A percentile compares a stretch with the other conserved stretches of the same genome.
Evolutionary conservation across 2,113 vertebrate species (phyloP).

Genomic region (Phainopepla nitens): DNA sequence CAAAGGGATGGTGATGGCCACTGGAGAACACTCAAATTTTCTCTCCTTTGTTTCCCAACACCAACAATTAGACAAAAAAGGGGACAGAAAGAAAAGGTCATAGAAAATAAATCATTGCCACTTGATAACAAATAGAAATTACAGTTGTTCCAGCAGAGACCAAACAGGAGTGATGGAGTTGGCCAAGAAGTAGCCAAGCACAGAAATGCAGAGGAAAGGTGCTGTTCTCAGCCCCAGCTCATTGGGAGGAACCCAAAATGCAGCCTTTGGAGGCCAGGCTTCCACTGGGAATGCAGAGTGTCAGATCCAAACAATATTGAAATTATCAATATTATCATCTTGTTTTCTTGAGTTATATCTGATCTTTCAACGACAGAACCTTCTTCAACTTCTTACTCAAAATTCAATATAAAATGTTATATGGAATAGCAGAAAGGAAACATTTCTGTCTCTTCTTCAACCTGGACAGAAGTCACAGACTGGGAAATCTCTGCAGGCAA

Average conservation of each 20-base stretch:
- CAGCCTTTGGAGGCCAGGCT: not conserved
- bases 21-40: not conserved
- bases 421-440: not conserved
- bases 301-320: not conserved
- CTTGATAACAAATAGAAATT: not conserved
- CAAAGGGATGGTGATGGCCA: not conserved
- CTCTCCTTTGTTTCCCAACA: not conserved
- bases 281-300: not conserved
- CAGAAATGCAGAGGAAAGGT: not conserved
- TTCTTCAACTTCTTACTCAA: not conserved
- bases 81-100: not conserved
- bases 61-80: not conserved
- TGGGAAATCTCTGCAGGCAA: slow-evolving; percentile 98
- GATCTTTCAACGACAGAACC: not conserved
- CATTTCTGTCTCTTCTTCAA: not conserved
- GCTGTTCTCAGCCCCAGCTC: not conserved
- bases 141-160: not conserved
- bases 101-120: not conserved
- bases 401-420: not conserved
- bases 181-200: not conserved
- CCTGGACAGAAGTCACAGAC: slow-evolving; percentile 73
- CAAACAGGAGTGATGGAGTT: not conserved
- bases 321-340: not conserved
- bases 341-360: not conserved
- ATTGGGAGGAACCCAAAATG: not conserved